These are phyloP conservation scores for Orchesella flavescens DNA, from an alignment of 2,888 invertebrate genomes.

Conservation along the genomic window DNA sequence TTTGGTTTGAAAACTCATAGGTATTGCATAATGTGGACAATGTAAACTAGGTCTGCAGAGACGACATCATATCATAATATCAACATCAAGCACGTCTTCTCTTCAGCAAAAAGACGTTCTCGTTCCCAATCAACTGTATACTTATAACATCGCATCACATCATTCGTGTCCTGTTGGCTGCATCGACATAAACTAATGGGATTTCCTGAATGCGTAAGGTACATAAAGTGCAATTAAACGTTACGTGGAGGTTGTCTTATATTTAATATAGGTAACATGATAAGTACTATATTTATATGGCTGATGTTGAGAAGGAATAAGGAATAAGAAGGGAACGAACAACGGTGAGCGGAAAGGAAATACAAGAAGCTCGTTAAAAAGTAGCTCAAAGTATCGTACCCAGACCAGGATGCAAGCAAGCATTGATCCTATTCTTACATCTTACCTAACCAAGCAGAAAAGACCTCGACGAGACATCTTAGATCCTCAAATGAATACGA, in stretches of 20 bases:
- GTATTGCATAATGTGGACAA: constrained; percentile 7
- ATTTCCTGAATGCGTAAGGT: background rate
- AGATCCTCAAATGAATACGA: no score
- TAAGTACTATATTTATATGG: background rate
- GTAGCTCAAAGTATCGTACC: no score
- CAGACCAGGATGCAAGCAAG: no score
- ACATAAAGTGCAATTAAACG: background rate
- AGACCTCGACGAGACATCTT: no score
- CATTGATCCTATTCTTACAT: no score
- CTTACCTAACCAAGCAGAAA: no score
- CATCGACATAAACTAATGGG: background rate
- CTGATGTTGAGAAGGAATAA: background rate
- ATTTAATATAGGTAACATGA: background rate
- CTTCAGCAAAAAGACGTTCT: background rate
- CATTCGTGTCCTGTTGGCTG: background rate
- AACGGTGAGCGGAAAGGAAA: background rate
- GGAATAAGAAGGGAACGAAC: background rate
- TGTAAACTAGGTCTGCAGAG: background rate
- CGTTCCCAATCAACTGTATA: background rate
- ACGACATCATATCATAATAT: background rate
- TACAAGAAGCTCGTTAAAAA: no score
- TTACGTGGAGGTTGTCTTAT: background rate
- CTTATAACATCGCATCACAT: background rate
- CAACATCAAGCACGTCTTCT: background rate
- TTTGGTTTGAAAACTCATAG: background rate